Percentiles rank a stretch among this genome's conserved stretches.
phyloP scores from a whole-genome alignment of 2,797 vertebrate genomes.

The Silurus aristotelis region DNA sequence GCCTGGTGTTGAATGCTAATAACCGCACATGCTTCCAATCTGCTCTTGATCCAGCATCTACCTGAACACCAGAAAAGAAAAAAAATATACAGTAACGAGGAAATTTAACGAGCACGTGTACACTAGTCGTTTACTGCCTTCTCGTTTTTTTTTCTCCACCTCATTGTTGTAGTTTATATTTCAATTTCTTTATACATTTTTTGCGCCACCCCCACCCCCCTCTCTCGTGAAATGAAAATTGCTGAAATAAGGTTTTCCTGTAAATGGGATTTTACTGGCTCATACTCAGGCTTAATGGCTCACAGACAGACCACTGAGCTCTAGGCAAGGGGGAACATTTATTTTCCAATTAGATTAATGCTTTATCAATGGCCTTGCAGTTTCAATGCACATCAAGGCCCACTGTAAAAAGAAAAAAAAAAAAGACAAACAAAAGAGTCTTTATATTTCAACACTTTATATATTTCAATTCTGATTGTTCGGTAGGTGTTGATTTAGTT shows the following conservation, averaged over 20 bases:
- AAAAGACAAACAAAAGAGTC: neutral
- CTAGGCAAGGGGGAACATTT: neutral
- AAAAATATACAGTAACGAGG: neutral
- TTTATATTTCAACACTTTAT: neutral
- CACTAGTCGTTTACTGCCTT: neutral
- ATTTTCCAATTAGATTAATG: neutral
- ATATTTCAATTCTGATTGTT: neutral
- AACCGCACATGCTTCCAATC: constrained; percentile 20
- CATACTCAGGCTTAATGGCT: neutral
- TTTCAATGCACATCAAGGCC: neutral
- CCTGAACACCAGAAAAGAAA: constrained; percentile 19
- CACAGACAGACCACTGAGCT: constrained; percentile 2
- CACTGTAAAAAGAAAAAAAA: neutral
- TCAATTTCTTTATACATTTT: too few relatives aligned
- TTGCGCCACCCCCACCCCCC: too few relatives aligned
- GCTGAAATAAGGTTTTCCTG: neutral
- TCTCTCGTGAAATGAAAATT: constrained; percentile 9
- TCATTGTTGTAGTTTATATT: neutral
- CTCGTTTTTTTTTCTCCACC: neutral
- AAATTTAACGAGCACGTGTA: neutral
- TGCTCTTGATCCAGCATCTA: constrained; percentile 16
- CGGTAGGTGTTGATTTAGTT: neutral
- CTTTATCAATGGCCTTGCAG: neutral
- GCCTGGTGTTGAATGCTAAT: constrained; percentile 6
- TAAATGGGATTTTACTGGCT: neutral